Base-by-base conservation (phyloP, 2,888 invertebrate genomes). In the Trisateles emortualis region DNA sequence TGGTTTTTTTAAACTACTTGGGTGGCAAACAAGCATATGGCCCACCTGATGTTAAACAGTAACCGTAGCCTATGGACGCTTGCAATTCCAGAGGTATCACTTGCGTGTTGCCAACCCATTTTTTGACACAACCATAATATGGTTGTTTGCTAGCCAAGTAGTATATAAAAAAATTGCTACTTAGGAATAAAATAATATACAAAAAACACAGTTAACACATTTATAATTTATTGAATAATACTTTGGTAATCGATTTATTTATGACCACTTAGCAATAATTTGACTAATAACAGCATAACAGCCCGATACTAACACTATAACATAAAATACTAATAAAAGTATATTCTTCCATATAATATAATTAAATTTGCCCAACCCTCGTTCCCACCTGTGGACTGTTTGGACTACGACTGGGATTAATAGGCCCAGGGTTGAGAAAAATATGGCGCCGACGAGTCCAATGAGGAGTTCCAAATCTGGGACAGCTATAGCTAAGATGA, bases 391-490 rank as follows among this genome's bases (percentile, higher is more conserved):
- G 63, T 96, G 94, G 6, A 96, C 94, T 0, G 95, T 96, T 76
- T 97, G 96, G 1, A 97, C 94, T 11, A 96, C 87, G 0, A 96
- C 94, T 13, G 97, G 97, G 33, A 96, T 95, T 41, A 95, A 92
- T 10, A 97, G 93, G 0, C 98, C 98, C 45, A 95, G 90, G 8
- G 95, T 94, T 3, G 96, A 95, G 75, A 96, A 95, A 73, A 95
- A 95, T 6, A 95, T 94, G 2, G 98, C 96, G 0, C 98, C 98
- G 0, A 98, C 97, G 33, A 99, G 90, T 4, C 97, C 96, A 61
- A 99, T 98, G 59, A 98, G 95, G 0, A 97, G 94, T 52, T 96
- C 97, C 51, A 98, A 86, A 69, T 97, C 95, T 2, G 98, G 98
- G 19, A 98, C 96, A 3, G 95, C 94, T 1, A 95, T 94, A 0